A percentile compares a stretch with the other conserved stretches of the same genome.
These are phyloP conservation scores for Protophormia terraenovae DNA, from an alignment of 2,888 invertebrate species.

Conservation along the genomic window DNA sequence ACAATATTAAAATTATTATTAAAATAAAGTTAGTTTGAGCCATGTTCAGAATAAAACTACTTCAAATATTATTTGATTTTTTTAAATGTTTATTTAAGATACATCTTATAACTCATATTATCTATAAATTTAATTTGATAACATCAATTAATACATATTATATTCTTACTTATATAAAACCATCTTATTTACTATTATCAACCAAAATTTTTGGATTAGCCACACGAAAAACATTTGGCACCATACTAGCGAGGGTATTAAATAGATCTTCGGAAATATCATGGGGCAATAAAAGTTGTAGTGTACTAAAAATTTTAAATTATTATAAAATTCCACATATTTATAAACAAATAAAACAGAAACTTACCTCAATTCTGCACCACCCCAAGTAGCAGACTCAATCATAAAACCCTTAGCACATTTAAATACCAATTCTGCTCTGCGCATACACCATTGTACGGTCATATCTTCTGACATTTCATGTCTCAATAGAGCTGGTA, in stretches of 20 bases:
- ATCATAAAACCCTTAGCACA: slow-evolving; percentile 99
- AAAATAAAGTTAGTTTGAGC: no score
- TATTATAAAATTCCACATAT: neutral
- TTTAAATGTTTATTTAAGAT: no score
- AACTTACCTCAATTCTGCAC: slow-evolving; percentile 90
- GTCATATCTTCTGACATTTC: slow-evolving; percentile 99
- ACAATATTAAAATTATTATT: no score
- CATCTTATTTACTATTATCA: slow-evolving; percentile 76
- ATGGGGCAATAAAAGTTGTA: slow-evolving; percentile 87
- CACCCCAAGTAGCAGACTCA: slow-evolving; percentile 97
- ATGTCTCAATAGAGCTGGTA: slow-evolving; percentile 95
- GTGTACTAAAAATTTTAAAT: slow-evolving; percentile 73
- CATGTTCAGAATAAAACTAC: no score
- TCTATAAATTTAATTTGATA: neutral
- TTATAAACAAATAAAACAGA: neutral
- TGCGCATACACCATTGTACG: slow-evolving; percentile 95
- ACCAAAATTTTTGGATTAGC: slow-evolving; percentile 95
- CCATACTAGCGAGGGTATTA: slow-evolving; percentile 90
- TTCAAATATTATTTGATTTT: no score
- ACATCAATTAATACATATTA: neutral
- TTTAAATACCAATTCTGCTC: slow-evolving; percentile 98
- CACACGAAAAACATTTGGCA: slow-evolving; percentile 95
- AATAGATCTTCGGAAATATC: slow-evolving; percentile 92
- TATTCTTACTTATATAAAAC: neutral
- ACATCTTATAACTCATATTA: no score